Conservation (phyloP, 2,888 invertebrate genomes). For the Panzeria rudis region DNA sequence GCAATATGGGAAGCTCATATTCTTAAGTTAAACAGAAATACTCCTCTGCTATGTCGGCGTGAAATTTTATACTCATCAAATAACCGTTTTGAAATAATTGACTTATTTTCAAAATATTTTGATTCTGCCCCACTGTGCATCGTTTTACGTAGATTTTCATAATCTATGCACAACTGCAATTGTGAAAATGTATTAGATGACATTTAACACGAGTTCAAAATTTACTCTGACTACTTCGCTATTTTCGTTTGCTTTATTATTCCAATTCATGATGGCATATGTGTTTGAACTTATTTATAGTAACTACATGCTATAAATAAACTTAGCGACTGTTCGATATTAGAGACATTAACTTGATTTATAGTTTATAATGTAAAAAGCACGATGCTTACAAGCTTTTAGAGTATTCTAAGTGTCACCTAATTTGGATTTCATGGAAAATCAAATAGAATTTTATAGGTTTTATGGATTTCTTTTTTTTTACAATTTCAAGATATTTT, state of each 20-base stretch:
- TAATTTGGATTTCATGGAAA: neutral
- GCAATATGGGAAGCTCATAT: no score
- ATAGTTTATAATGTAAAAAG: neutral
- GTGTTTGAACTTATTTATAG: neutral
- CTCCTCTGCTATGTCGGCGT: no score
- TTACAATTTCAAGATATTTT: neutral
- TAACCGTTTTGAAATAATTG: no score
- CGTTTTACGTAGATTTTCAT: constrained; percentile 7
- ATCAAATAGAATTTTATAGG: neutral
- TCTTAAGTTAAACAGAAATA: no score
- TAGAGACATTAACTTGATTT: neutral
- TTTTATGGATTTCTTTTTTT: neutral
- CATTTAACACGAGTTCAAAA: constrained; percentile 36
- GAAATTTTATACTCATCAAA: no score
- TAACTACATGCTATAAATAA: constrained; percentile 6
- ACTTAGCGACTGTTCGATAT: neutral
- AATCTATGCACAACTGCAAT: neutral
- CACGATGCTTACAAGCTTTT: neutral
- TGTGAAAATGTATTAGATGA: constrained; percentile 22
- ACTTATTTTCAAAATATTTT: no score
- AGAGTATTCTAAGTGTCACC: neutral
- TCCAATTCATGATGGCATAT: neutral
- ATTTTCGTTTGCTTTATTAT: constrained; percentile 8
- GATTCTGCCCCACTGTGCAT: no score
- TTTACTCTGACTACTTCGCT: neutral